Evolutionary conservation across 2,888 invertebrate species (phyloP).

Genomic region (Nomada flava): DNA sequence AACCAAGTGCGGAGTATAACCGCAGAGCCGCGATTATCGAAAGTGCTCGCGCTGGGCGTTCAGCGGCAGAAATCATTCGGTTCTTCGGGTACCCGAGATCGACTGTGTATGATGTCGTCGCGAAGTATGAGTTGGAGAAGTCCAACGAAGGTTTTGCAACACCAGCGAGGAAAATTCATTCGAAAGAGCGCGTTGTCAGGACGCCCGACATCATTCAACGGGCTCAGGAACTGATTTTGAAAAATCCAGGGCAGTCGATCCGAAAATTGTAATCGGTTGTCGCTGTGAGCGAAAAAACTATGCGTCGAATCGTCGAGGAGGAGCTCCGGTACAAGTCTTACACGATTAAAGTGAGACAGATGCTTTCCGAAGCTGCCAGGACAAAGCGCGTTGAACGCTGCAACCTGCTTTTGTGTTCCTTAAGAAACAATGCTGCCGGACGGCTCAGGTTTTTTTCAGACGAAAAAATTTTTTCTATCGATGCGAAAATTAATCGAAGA

Average conservation of each 20-base stretch:
- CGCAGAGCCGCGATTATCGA: conserved; percentile 17
- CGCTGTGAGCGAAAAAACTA: not conserved
- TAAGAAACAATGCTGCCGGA: not conserved
- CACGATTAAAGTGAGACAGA: conserved; percentile 5
- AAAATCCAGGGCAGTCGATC: conserved; percentile 23
- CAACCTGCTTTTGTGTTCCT: conserved; percentile 4
- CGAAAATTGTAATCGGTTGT: conserved; percentile 10
- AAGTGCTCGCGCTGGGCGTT: conserved; percentile 13
- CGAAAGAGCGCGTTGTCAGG: conserved; percentile 26
- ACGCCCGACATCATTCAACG: conserved; percentile 27
- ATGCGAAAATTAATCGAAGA: conserved; percentile 2
- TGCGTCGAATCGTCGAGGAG: not conserved
- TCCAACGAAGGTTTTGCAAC: conserved; percentile 18
- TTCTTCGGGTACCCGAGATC: conserved; percentile 50
- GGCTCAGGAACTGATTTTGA: conserved; percentile 19
- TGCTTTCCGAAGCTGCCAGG: conserved; percentile 7
- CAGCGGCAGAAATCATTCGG: conserved; percentile 22
- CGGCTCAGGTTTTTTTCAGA: not conserved
- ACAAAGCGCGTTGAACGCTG: conserved; percentile 1
- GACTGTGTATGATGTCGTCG: conserved; percentile 32
- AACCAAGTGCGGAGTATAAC: not conserved
- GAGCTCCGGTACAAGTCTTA: not conserved
- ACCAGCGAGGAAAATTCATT: conserved; percentile 34
- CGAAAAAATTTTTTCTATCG: not conserved
- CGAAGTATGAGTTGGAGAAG: conserved; percentile 17